Evolutionary conservation across 2,888 invertebrate genomes (phyloP), one percentile per base, ranked within the genome.

Genomic region (Erynnis tages): DNA sequence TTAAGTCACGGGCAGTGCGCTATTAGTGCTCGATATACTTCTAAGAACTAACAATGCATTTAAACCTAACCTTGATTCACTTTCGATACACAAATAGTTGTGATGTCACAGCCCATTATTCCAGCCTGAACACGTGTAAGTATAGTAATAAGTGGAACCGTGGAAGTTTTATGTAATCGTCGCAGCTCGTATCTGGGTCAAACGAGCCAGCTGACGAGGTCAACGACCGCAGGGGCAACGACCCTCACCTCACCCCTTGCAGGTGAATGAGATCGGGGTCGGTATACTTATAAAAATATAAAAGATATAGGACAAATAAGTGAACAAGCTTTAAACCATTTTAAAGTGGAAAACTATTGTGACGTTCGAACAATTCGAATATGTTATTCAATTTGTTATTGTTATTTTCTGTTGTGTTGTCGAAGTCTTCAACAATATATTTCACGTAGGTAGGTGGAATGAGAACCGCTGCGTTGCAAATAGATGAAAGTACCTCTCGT

Each of bases 151-250:
- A 44, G 37, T 52, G 52, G 50, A 44, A 52, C 21, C 25, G 37
- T 52, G 52, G 50, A 44, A 52, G 29, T 32, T 50, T 50, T 44
- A 52, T 30, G 30, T 52, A 52, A 52, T 44, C 17, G 52, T 14
- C 29, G 44, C 50, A 37, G n/a, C 6, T 41, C 19, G 35, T 21
- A 52, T 52, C 44, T 52, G 43, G 52, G 52, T 52, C 52, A 52
- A 21, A 37, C 52, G 37, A 35, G 35, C 50, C 62, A 63, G 63
- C 62, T 63, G 62, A 62, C 59, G 56, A 48, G 62, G 60, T 62
- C 62, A 54, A 55, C 54, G 58, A 49, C 62, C 61, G 53, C 57
- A 56, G 40, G 59, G 59, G 50, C 62, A 52, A 49, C 50, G 59
- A 61, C 59, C 63, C 56, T 29, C 35, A 50, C 40, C 49, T 41